Conservation (phyloP, 1,140 invertebrate genomes). For the Laodelphax striatellus region DNA sequence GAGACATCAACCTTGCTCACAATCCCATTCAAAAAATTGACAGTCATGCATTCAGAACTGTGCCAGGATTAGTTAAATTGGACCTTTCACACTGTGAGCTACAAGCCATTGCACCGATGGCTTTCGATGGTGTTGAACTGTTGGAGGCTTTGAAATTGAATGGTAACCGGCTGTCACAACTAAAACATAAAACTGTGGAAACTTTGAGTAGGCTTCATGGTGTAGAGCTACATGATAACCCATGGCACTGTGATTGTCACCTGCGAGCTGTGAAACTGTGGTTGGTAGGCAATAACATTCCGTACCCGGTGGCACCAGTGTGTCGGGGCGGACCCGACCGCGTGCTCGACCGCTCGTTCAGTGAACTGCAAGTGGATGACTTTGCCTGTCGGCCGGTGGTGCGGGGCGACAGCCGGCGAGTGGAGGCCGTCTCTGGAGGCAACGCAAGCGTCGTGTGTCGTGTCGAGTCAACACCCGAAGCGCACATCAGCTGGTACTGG, state of each 20-base stretch:
- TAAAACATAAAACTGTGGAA: constrained; percentile 58
- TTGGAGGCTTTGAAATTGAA: constrained; percentile 73
- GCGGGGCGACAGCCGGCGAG: constrained; percentile 55
- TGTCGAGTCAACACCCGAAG: constrained; percentile 67
- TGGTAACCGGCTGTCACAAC: constrained; percentile 61
- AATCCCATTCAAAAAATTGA: constrained; percentile 74
- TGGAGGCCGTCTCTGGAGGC: constrained; percentile 64
- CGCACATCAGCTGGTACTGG: constrained; percentile 76
- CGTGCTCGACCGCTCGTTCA: constrained; percentile 53
- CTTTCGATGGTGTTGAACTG: constrained; percentile 62
- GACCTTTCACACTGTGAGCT: constrained; percentile 74
- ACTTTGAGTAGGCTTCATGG: constrained; percentile 60
- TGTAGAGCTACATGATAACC: constrained; percentile 81
- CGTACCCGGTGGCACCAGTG: constrained; percentile 58
- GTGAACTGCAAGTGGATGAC: constrained; percentile 63
- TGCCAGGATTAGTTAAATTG: constrained; percentile 66
- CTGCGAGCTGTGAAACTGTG: constrained; percentile 70
- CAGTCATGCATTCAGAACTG: constrained; percentile 57
- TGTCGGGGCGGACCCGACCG: constrained; percentile 57
- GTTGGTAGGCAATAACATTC: constrained; percentile 71
- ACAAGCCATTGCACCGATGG: constrained; percentile 57
- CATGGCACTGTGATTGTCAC: constrained; percentile 82
- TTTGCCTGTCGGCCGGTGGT: constrained; percentile 82
- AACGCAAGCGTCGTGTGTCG: constrained; percentile 74
- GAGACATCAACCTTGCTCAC: constrained; percentile 62